Evolutionary conservation across 2,113 vertebrate genomes (phyloP), one percentile per base, ranked within the genome.

Genomic region (Plecturocebus donacophilus): DNA sequence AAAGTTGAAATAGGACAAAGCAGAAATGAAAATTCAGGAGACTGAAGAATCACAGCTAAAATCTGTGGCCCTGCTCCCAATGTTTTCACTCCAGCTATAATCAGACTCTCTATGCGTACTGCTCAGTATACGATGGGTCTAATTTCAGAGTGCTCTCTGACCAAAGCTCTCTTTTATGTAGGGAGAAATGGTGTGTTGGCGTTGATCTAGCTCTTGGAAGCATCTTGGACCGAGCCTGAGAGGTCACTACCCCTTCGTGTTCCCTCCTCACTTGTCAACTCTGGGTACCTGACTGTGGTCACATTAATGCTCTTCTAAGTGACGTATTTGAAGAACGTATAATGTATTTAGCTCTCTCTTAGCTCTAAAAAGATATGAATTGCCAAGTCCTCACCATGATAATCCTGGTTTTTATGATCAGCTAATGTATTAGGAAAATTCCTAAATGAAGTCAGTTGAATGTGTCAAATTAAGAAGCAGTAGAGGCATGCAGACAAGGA

Each of bases 81-180:
- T 81, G 70, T 56, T 95, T 47, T 77, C 92, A 85, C 87, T 66
- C 56, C 61, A 90, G 93, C 96, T 90, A 16, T 21, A 68, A 54
- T 64, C 80, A 40, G 27, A 47, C 23, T 52, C 20, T 94, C 0
- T 0, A 13, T 79, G 85, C 90, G 84, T 23, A 54, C 80, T 47
- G 32, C 79, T 16, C 49, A 42, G 20, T 61, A 86, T 42, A 42
- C 35, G 2, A 0, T 12, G 19, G 23, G 42, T 8, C 80, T 91
- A 61, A 94, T 70, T 97, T 79, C 93, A 23, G 30, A 40, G 3
- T 75, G 38, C 40, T 96, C 86, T 76, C 95, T 97, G 81, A 83
- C 79, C 64, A 76, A 93, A 79, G 17, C 21, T 56, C 96, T 38
- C 81, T 77, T 73, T 58, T 11, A 0, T 30, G 2, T n/a, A 56